Conservation (phyloP, 1,140 invertebrate genomes). For the Bombus vancouverensis region DNA sequence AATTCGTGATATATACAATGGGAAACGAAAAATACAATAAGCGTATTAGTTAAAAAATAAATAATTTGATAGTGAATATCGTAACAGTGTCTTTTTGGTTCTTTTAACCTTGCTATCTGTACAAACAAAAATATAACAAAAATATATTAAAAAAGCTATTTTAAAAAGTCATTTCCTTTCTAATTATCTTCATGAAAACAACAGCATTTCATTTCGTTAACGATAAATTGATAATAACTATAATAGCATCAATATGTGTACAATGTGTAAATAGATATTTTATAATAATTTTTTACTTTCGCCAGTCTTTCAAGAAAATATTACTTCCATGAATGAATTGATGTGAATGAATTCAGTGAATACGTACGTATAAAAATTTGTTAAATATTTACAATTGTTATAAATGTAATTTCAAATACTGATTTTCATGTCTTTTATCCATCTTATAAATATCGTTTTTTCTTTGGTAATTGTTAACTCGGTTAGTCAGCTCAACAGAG, state of each 20-base stretch:
- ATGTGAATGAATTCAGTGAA: too few relatives aligned
- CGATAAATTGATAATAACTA: not conserved
- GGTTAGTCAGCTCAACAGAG: not conserved
- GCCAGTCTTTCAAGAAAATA: slow-evolving; percentile 6
- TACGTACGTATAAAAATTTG: slow-evolving; percentile 37
- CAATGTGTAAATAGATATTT: slow-evolving; percentile 35
- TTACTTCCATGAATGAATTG: not conserved
- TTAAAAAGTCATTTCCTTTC: not conserved
- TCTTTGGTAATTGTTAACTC: not conserved
- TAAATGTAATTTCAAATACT: slow-evolving; percentile 19
- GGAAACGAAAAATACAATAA: slow-evolving; percentile 1
- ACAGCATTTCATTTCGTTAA: not conserved
- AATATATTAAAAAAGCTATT: not conserved
- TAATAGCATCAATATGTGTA: slow-evolving; percentile 18
- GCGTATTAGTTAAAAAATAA: slow-evolving; percentile 15
- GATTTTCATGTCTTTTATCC: not conserved
- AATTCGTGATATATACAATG: slow-evolving; percentile 59
- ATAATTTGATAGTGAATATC: not conserved
- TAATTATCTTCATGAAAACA: not conserved
- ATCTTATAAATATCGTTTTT: not conserved
- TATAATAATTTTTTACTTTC: not conserved
- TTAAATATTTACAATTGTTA: slow-evolving; percentile 51
- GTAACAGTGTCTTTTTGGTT: not conserved
- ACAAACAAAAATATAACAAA: slow-evolving; percentile 7
- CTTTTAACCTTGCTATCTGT: not conserved